Evolutionary conservation across 2,888 invertebrate genomes (phyloP), one percentile per base, ranked within the genome.

Genomic region (Ormyrus pomaceus): DNA sequence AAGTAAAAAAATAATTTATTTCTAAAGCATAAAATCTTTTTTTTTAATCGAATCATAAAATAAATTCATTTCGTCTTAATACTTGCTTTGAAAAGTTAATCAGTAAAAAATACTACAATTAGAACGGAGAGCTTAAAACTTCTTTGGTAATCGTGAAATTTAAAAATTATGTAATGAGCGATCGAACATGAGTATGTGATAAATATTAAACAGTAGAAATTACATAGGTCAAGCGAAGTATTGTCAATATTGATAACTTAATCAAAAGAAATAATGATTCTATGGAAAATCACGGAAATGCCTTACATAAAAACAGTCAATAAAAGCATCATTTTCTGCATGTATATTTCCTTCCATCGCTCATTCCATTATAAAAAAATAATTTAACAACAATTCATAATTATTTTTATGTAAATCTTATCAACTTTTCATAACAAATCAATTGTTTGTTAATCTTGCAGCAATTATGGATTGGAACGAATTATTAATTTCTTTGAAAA

Each of bases 261-360:
- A 58, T 64, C 56, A 46, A 50, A 13, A 55, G 48, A 66, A 66
- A 56, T 58, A 50, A 48, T 58, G 45, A 19, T 50, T 75, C 48
- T 50, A 19, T 45, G 75, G 53, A 66, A 58, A 79, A 62, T 73
- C 10, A 71, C 71, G 48, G 58, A 59, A 61, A 71, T 69, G 34
- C 34, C 34, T 19, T 70, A 59, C 11, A n/a, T 46, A 19, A 70
- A 46, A 8, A 48, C 48, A 58, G 13, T 13, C 6, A 13, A 46
- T 58, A 65, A 65, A 70, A 58, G 34, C 46, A 46, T 64, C 11
- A 58, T 7, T 8, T 50, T 46, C n/a, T 45, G 13, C 50, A 10
- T 10, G 59, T 70, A 59, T 4, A 59, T 59, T 59, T 70, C 59
- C 70, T 70, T 19, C 66, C 50, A n/a, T 65, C 50, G 19, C n/a